Evolutionary conservation across 92 coral and sea anemone species (phyloP).

Genomic region (Zoanthus gigantus): DNA sequence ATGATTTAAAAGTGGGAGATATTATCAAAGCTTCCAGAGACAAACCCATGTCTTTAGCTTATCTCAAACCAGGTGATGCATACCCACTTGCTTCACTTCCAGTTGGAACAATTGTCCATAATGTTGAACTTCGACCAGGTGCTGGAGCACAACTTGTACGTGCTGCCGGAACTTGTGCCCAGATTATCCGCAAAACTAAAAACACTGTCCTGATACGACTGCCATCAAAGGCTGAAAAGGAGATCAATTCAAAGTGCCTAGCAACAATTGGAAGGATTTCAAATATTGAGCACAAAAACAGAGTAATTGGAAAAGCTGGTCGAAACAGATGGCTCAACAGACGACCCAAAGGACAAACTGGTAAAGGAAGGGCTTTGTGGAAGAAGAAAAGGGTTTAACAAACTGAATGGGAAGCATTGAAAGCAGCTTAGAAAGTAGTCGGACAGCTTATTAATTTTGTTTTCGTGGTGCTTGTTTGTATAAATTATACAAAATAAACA

Average conservation of each 20-base stretch:
- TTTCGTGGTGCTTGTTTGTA: too few species aligned
- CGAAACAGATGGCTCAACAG: slow-evolving; percentile 96
- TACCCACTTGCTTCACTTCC: slow-evolving; percentile 91
- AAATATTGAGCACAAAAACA: slow-evolving; percentile 88
- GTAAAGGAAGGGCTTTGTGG: slow-evolving; percentile 93
- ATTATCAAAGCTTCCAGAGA: slow-evolving; percentile 88
- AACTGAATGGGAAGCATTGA: neutral
- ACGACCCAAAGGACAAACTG: slow-evolving; percentile 98
- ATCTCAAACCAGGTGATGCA: slow-evolving; percentile 94
- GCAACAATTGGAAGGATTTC: slow-evolving; percentile 96
- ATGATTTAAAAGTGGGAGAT: slow-evolving; percentile 91
- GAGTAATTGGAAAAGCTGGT: slow-evolving; percentile 98
- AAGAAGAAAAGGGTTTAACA: slow-evolving; percentile 90
- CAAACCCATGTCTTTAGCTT: slow-evolving; percentile 86
- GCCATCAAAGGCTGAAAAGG: slow-evolving; percentile 95
- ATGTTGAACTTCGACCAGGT: slow-evolving; percentile 90
- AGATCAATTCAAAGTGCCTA: slow-evolving; percentile 77
- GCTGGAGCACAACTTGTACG: slow-evolving; percentile 96
- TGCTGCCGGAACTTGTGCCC: slow-evolving; percentile 98
- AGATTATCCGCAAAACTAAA: slow-evolving; percentile 87
- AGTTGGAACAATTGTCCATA: slow-evolving; percentile 92
- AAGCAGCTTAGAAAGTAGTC: too few species aligned
- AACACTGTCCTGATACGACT: slow-evolving; percentile 76
- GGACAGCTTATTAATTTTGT: too few species aligned
- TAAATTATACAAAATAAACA: too few species aligned